Evolutionary conservation across 2,797 vertebrate species (phyloP).

Genomic region (Acrossocheilus wenchowensis): DNA sequence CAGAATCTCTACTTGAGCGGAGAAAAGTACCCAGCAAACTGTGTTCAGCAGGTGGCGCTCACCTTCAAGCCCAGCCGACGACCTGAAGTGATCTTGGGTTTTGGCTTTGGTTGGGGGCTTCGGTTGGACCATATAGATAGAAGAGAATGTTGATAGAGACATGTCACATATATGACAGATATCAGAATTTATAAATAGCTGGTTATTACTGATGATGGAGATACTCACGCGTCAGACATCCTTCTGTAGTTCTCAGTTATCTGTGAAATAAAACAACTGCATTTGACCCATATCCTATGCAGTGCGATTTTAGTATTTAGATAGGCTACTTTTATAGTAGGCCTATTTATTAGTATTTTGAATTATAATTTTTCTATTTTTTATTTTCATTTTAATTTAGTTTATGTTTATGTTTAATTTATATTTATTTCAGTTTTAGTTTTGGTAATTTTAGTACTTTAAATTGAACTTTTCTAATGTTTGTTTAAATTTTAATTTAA

Average conservation of each 20-base stretch:
- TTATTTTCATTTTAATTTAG: background rate
- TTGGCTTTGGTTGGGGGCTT: conserved; percentile 61
- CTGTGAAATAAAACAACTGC: background rate
- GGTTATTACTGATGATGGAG: background rate
- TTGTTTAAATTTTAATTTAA: no score
- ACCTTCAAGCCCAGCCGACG: conserved; percentile 73
- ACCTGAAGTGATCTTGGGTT: conserved; percentile 72
- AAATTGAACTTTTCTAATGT: background rate
- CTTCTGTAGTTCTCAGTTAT: conserved; percentile 46
- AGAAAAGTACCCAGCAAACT: background rate
- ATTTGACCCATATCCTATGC: background rate
- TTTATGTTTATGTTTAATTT: background rate
- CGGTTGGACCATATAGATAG: background rate
- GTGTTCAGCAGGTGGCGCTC: conserved; percentile 22
- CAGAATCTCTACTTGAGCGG: background rate
- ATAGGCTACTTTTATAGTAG: background rate
- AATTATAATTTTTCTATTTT: background rate
- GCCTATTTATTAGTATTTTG: background rate
- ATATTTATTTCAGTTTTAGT: background rate
- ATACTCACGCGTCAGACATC: conserved; percentile 73
- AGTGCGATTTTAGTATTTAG: background rate
- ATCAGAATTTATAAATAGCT: background rate
- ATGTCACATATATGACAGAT: background rate
- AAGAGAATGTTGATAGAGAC: background rate
- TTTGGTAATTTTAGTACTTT: background rate